Evolutionary conservation across 23 tunicate genomes (phyloP), one percentile per base, ranked within the genome.

Genomic region (Phallusia fumigata): DNA sequence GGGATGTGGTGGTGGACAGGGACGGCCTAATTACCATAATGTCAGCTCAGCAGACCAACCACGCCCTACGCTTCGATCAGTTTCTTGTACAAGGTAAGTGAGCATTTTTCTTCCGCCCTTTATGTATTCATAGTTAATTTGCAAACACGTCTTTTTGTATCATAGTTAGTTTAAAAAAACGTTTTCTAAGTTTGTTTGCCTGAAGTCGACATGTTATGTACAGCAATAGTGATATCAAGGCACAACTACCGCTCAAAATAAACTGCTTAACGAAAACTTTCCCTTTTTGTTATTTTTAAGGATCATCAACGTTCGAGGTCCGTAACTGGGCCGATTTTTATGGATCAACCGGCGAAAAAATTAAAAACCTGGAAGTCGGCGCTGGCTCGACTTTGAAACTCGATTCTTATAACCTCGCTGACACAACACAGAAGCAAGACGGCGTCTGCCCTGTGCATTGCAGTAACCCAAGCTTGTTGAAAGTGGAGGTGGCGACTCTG

Each of bases 261-360:
- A n/a, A n/a, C n/a, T n/a, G n/a, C n/a, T n/a, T n/a, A n/a, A n/a
- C n/a, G n/a, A n/a, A n/a, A n/a, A n/a, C n/a, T n/a, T n/a, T n/a
- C n/a, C n/a, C n/a, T n/a, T n/a, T n/a, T n/a, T n/a, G 10, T 40
- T 40, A 3, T 40, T 40, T 40, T 40, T 3, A 40, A 26, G 44
- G 52, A 1, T 26, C 33, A 18, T 77, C 80, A 22, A 40, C 33
- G 0, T 35, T 77, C 50, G 80, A 77, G 50, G 16, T 77, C 8
- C 52, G 80, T 35, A 77, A 77, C 80, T 40, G 80, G 80, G 80
- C 53, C 8, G 44, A 36, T 53, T 22, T 77, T 1, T 40, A 28
- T 45, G 80, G 80, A 18, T 18, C 53, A 18, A 33, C 11, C 13
- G 6, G 28, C 19, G 53, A 30, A 8, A 36, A 45, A 16, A 44